phyloP scores from a whole-genome alignment of 1,140 invertebrate genomes.

The Oedothorax gibbosus region DNA sequence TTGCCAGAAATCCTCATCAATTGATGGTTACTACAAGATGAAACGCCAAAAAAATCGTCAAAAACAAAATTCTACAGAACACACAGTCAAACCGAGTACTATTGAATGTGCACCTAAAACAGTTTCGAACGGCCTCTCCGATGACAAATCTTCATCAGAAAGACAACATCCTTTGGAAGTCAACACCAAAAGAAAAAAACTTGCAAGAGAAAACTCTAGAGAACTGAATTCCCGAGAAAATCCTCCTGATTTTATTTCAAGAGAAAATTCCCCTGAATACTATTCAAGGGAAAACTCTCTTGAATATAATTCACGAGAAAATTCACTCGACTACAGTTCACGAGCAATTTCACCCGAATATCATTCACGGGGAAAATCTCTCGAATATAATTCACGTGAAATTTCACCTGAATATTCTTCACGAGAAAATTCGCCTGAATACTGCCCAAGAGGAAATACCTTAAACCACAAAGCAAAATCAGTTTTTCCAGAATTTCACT shows the following conservation, averaged over 20 bases:
- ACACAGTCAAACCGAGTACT: not conserved
- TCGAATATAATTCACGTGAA: not conserved
- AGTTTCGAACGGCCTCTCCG: not conserved
- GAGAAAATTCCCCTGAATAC: conserved; percentile 15
- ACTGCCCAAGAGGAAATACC: not conserved
- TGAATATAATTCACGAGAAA: not conserved
- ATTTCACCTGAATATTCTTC: not conserved
- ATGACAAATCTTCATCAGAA: too few relatives aligned
- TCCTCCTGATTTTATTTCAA: not conserved
- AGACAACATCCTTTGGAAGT: too few relatives aligned
- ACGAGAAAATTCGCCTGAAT: not conserved
- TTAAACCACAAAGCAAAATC: not conserved
- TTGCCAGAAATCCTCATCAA: conserved; percentile 28
- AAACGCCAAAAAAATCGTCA: conserved; percentile 17
- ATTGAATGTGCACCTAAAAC: not conserved
- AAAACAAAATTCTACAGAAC: conserved; percentile 12
- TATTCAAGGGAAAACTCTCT: not conserved
- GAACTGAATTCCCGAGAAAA: not conserved
- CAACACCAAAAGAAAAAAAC: too few relatives aligned
- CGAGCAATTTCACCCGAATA: not conserved
- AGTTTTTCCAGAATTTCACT: not conserved
- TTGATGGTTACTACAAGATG: not conserved
- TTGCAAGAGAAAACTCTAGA: not conserved
- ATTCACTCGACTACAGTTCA: not conserved
- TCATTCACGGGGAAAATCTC: not conserved